These are phyloP conservation scores for Dinocampus coccinellae DNA, from an alignment of 2,888 invertebrate genomes.

Conservation along the genomic window DNA sequence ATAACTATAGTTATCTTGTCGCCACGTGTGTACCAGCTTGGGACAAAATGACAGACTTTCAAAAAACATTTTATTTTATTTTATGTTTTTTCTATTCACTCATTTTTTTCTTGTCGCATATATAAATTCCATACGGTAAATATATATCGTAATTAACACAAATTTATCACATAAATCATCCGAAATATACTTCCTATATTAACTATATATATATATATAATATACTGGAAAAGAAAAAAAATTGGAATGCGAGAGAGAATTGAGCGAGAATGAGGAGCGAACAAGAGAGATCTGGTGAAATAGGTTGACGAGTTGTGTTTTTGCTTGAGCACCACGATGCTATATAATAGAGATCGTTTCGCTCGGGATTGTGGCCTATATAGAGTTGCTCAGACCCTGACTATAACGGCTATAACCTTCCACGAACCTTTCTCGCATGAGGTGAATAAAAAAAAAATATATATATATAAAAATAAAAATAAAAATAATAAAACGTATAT, in stretches of 20 bases:
- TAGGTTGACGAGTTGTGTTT: constrained; percentile 42
- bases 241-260: constrained; percentile 19
- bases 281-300: constrained; percentile 23
- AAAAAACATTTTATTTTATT: not conserved
- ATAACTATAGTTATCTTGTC: too few species aligned
- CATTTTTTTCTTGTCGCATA: not conserved
- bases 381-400: not conserved
- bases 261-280: constrained; percentile 10
- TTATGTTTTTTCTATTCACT: not conserved
- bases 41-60: constrained; percentile 22
- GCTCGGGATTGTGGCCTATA: constrained; percentile 35
- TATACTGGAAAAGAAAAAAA: not conserved
- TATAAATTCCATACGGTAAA: constrained; percentile 2
- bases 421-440: constrained; percentile 28
- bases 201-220: not conserved
- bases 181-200: not conserved
- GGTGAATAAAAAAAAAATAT: constrained; percentile 11
- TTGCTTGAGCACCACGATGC: constrained; percentile 36
- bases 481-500: constrained; percentile 48
- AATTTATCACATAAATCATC: constrained; percentile 22
- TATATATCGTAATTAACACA: constrained; percentile 14
- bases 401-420: constrained; percentile 40
- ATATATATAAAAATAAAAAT: constrained; percentile 15
- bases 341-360: constrained; percentile 48
- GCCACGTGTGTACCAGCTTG: constrained; percentile 63